Evolutionary conservation across 2,113 vertebrate genomes (phyloP), one percentile per base, ranked within the genome.

Genomic region (Camarhynchus parvulus): DNA sequence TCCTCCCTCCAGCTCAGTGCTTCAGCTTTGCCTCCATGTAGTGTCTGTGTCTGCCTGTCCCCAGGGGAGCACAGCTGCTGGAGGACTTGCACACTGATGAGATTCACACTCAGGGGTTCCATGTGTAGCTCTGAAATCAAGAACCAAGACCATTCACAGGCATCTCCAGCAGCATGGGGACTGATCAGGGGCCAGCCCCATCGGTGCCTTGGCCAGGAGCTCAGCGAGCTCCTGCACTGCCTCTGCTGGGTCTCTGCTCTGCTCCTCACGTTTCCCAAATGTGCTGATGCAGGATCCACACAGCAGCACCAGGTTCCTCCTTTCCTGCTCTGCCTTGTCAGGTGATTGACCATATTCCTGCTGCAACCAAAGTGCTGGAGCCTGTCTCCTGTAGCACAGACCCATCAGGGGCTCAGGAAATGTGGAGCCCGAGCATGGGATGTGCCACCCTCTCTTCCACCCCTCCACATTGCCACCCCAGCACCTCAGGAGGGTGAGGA

Each of bases 151-250:
- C 8, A 4, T 44, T 55, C 58, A 9, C 72, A n/a, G 35, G n/a
- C 74, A 35, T 49, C 53, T 41, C 41, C 55, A 44, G 68, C 9
- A 2, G 44, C 37, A 18, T 46, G n/a, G 52, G 35, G 19, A 46
- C 49, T 37, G 52, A 41, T 22, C 18, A 55, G 69, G 31, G 22
- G 19, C 33, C 50, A 84, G 37, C 8, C 24, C 19, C 37, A 39
- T 35, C 30, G 10, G 9, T 53, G 20, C 42, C n/a, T 94, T 39
- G 30, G 35, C 75, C 83, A 76, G 70, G 49, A 95, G 44, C 35
- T 10, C 39, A 39, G 2, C 44, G 56, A 80, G 64, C 44, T 0
- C 0, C 58, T 7, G 3, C 5, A 0, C 62, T 47, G n/a, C n/a
- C 47, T 50, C n/a, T 3, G 7, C 39, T 30, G 35, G 11, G 12